A percentile compares a stretch with the other conserved stretches of the same genome.
Evolutionary conservation across 2,888 invertebrate species (phyloP).

Genomic region (Coenonympha glycerion): DNA sequence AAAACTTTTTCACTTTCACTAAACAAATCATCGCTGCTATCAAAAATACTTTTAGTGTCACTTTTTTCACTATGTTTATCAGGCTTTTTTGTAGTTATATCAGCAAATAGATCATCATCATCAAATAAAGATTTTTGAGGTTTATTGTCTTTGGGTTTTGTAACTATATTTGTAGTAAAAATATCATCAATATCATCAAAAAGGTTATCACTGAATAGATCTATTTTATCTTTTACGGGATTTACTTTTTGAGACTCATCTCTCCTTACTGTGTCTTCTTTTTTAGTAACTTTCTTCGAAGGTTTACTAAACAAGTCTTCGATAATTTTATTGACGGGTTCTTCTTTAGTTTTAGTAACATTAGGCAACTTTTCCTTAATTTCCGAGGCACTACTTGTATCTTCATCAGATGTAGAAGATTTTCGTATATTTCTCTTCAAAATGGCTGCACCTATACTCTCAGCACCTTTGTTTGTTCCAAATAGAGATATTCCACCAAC

Average conservation of each 20-base stretch:
- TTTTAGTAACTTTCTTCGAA: conserved; percentile 23
- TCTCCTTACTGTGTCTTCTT: conserved; percentile 25
- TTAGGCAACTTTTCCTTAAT: conserved; percentile 11
- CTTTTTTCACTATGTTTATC: conserved; percentile 24
- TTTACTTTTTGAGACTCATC: conserved; percentile 21
- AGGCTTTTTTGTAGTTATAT: conserved; percentile 36
- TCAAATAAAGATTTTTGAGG: conserved; percentile 51
- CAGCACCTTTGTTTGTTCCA: conserved; percentile 57
- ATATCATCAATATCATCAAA: conserved; percentile 70
- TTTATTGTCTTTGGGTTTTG: conserved; percentile 27
- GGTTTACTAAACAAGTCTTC: conserved; percentile 58
- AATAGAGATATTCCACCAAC: conserved; percentile 77
- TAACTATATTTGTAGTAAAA: conserved; percentile 49
- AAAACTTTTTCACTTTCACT: conserved; percentile 28
- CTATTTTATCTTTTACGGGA: conserved; percentile 37
- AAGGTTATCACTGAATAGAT: conserved; percentile 58
- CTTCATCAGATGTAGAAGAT: conserved; percentile 48
- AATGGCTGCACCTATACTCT: conserved; percentile 63
- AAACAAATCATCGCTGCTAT: conserved; percentile 43
- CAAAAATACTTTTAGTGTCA: conserved; percentile 40
- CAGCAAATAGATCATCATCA: conserved; percentile 57
- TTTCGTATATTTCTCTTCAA: conserved; percentile 52
- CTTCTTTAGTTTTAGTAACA: conserved; percentile 4
- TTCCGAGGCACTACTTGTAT: conserved; percentile 32
- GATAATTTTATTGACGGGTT: conserved; percentile 41